phyloP scores from a whole-genome alignment of 2,888 invertebrate genomes.

The Pristionchus japonicus region DNA sequence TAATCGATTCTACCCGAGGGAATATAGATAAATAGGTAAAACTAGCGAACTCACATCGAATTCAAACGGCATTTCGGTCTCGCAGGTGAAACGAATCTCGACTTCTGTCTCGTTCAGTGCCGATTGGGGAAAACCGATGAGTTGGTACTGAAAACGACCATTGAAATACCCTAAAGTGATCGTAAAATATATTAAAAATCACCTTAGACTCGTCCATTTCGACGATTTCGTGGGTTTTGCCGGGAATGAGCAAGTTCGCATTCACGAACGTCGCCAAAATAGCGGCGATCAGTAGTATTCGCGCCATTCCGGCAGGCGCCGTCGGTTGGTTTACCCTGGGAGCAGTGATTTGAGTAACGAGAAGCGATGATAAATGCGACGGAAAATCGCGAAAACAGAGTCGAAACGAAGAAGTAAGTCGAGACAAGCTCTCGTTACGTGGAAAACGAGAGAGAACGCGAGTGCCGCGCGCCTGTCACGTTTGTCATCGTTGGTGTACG shows the following conservation, averaged over 20 bases:
- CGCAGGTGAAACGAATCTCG: conserved; percentile 67
- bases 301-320: neutral
- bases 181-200: neutral
- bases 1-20: neutral
- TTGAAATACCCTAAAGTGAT: neutral
- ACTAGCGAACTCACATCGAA: conserved; percentile 58
- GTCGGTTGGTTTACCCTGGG: neutral
- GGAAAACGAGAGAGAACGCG: neutral
- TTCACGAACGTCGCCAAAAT: neutral
- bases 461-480: neutral
- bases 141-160: conserved; percentile 67
- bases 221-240: conserved; percentile 40
- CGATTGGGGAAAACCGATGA: conserved; percentile 72
- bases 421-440: neutral
- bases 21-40: neutral
- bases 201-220: conserved; percentile 46
- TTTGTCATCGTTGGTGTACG: neutral
- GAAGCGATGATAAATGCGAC: neutral
- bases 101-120: conserved; percentile 71
- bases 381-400: neutral
- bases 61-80: conserved; percentile 61
- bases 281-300: neutral
- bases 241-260: conserved; percentile 47
- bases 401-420: neutral
- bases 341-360: neutral